These are phyloP conservation scores for Zaprionus obscuricornis DNA, from an alignment of 2,888 invertebrate genomes.

Conservation along the genomic window DNA sequence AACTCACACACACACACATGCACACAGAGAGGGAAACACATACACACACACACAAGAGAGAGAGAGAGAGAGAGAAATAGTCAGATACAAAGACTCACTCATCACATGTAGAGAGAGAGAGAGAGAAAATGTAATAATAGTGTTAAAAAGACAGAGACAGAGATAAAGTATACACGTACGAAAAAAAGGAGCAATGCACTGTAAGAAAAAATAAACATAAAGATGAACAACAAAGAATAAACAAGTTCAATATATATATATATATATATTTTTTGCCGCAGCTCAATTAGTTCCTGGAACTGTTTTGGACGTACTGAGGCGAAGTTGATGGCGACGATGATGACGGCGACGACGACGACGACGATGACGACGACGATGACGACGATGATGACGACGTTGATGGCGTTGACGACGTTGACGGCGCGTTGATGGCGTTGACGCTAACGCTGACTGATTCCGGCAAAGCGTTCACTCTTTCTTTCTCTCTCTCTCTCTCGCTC, in stretches of 20 bases:
- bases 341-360: conserved; percentile 15
- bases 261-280: not conserved
- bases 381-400: too few species aligned
- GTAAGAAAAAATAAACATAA: not conserved
- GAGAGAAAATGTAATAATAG: too few species aligned
- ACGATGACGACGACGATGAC: too few species aligned
- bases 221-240: not conserved
- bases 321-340: conserved; percentile 19
- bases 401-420: too few species aligned
- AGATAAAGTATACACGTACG: too few species aligned
- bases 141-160: too few species aligned
- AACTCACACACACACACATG: conserved; percentile 1
- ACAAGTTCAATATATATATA: not conserved
- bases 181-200: too few species aligned
- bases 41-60: conserved; percentile 29
- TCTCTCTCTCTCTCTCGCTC: not conserved
- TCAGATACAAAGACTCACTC: too few species aligned
- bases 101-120: too few species aligned
- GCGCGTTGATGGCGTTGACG: too few species aligned
- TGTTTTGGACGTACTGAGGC: conserved; percentile 47
- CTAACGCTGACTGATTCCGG: too few species aligned
- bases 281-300: conserved; percentile 23
- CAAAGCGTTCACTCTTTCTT: too few species aligned
- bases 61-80: conserved; percentile 9
- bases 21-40: conserved; percentile 17